phyloP scores from a whole-genome alignment of 2,888 invertebrate genomes.

The Cerastis leucographa region DNA sequence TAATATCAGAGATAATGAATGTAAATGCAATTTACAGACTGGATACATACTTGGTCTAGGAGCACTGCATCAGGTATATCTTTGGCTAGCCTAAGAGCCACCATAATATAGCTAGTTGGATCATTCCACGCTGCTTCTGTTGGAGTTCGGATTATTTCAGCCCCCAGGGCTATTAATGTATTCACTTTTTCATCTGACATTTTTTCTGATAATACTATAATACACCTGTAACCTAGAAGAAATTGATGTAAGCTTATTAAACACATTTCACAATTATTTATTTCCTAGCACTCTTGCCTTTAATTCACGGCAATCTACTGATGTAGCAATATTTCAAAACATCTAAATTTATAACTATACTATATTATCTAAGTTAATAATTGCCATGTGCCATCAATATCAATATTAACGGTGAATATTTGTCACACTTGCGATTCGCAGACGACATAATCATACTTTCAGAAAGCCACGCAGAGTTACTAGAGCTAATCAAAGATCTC shows the following conservation, averaged over 20 bases:
- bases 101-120: constrained; percentile 97
- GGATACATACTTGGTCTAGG: constrained; percentile 94
- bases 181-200: constrained; percentile 99
- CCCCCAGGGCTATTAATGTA: constrained; percentile 96
- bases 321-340: background rate
- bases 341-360: background rate
- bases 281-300: background rate
- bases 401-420: too few relatives aligned
- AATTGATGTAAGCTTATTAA: background rate
- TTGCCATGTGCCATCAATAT: background rate
- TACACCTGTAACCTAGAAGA: constrained; percentile 95
- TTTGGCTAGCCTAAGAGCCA: constrained; percentile 95
- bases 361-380: background rate
- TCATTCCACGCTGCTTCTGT: constrained; percentile 97
- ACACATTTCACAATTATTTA: background rate
- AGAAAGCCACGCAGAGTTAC: too few relatives aligned
- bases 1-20: too few relatives aligned
- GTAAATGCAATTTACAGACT: constrained; percentile 7
- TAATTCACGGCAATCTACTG: background rate
- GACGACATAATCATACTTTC: too few relatives aligned
- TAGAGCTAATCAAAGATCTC: too few relatives aligned
- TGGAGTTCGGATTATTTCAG: constrained; percentile 98
- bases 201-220: constrained; percentile 99
- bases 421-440: too few relatives aligned
- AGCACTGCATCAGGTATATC: constrained; percentile 98